phyloP scores from a whole-genome alignment of 35 echinoderm and acorn worm genomes.

The Eucidaris tribuloides region DNA sequence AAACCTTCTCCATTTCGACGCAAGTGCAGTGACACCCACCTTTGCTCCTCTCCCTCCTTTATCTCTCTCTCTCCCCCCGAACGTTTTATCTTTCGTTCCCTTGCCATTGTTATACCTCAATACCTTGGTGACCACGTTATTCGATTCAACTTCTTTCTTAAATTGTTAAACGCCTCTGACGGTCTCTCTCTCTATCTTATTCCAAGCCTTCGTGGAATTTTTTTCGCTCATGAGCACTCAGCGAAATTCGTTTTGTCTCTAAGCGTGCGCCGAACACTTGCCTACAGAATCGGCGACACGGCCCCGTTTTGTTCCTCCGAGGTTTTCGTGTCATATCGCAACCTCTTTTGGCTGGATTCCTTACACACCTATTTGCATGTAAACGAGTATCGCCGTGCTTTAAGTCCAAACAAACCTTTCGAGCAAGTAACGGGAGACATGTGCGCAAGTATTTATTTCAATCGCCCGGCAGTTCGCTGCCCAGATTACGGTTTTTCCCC shows the following conservation, averaged over 20 bases:
- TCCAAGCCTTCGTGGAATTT: too few relatives aligned
- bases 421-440: slow-evolving; percentile 6
- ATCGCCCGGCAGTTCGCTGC: slow-evolving; percentile 1
- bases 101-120: too few relatives aligned
- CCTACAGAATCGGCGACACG: too few relatives aligned
- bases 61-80: neutral
- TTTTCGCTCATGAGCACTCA: too few relatives aligned
- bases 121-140: too few relatives aligned
- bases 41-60: neutral
- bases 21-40: slow-evolving; percentile 21
- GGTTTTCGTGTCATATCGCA: neutral
- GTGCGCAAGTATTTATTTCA: neutral
- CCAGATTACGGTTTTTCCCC: slow-evolving; percentile 2
- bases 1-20: slow-evolving; percentile 21
- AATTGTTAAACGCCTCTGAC: too few relatives aligned
- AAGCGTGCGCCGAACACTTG: too few relatives aligned
- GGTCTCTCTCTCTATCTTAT: too few relatives aligned
- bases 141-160: too few relatives aligned
- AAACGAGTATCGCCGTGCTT: neutral
- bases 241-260: too few relatives aligned
- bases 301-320: too few relatives aligned
- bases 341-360: neutral
- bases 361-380: slow-evolving; percentile 30
- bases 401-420: neutral
- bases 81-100: neutral